Percentiles rank a stretch among this genome's conserved stretches.
These are phyloP conservation scores for Rhipidura dahli DNA, from an alignment of 2,113 vertebrate genomes.

Conservation along the genomic window DNA sequence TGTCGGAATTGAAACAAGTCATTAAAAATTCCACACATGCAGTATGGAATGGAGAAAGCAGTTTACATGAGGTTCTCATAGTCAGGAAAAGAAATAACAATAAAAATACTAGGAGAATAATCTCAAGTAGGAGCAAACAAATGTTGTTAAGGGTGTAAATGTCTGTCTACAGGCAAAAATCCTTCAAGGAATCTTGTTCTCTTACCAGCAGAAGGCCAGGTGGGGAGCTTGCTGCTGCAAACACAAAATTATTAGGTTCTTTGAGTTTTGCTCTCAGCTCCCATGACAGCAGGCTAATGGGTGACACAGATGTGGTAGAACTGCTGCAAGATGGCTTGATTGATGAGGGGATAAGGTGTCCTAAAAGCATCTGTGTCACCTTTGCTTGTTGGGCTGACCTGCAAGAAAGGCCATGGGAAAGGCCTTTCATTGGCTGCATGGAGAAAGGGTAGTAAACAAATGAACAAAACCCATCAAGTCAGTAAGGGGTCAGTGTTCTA, in stretches of 20 bases:
- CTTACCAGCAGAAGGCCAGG: not conserved
- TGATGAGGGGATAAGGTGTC: not conserved
- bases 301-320: not conserved
- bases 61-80: not conserved
- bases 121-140: not conserved
- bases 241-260: not conserved
- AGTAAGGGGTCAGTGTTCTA: not conserved
- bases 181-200: not conserved
- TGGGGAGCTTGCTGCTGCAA: not conserved
- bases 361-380: not conserved
- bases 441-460: not conserved
- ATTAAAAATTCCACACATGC: not conserved
- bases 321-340: not conserved
- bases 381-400: not conserved
- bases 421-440: fast-evolving
- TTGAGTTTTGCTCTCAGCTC: not conserved
- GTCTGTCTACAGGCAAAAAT: not conserved
- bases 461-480: not conserved
- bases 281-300: fast-evolving
- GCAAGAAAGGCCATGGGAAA: not conserved
- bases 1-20: not conserved
- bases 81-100: not conserved
- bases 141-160: not conserved
- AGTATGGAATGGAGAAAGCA: not conserved
- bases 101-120: not conserved